Conservation (phyloP, 2,113 vertebrate species). For the Lepus timidus region DNA sequence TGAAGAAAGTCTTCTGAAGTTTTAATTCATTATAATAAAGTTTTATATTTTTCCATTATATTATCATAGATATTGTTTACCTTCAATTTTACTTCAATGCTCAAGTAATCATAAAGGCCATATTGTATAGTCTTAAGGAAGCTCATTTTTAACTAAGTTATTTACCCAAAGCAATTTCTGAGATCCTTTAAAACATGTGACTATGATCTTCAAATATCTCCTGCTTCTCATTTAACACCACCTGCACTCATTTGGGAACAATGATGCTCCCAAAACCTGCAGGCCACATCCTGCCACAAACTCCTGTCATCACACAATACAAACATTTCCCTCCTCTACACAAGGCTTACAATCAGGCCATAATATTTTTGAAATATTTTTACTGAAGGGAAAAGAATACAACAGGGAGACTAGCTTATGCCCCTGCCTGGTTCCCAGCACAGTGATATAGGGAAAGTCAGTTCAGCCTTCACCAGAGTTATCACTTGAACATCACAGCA, state of each 20-base stretch:
- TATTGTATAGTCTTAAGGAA: neutral
- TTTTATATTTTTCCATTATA: constrained; percentile 57
- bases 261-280: neutral
- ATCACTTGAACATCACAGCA: neutral
- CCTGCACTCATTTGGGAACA: neutral
- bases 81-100: constrained; percentile 33
- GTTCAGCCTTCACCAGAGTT: neutral
- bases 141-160: neutral
- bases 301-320: neutral
- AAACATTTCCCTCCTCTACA: neutral
- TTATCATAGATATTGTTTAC: neutral
- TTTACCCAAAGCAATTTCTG: neutral
- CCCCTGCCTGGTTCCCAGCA: neutral
- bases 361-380: neutral
- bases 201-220: neutral
- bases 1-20: neutral
- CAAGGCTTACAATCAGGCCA: neutral
- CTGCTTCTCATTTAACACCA: neutral
- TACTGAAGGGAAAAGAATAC: neutral
- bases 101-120: neutral
- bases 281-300: neutral
- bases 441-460: neutral
- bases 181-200: neutral
- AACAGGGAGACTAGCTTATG: neutral
- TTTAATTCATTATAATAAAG: constrained; percentile 24